Conservation (phyloP, 2,113 vertebrate genomes). For the Phyllostomus hastatus region DNA sequence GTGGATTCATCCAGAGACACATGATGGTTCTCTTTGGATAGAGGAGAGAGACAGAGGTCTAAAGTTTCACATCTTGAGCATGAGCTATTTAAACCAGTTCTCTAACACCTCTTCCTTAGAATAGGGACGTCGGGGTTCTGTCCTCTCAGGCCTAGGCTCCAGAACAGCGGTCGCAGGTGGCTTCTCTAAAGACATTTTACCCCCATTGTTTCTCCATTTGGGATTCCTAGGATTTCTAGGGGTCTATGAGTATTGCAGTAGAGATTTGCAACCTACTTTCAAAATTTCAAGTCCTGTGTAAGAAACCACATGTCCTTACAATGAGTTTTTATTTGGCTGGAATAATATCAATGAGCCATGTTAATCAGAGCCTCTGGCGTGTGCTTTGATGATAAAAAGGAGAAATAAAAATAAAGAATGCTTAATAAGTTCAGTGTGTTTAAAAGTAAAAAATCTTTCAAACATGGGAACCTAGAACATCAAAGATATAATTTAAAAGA, state of each 20-base stretch:
- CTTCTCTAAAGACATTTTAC: neutral
- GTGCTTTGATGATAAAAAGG: neutral
- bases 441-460: constrained; percentile 21
- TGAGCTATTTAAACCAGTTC: neutral
- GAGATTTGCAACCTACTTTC: constrained; percentile 15
- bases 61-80: neutral
- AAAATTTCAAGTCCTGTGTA: constrained; percentile 13
- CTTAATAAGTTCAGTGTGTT: neutral
- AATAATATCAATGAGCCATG: neutral
- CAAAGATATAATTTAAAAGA: neutral
- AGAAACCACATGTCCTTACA: neutral
- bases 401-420: neutral
- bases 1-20: neutral
- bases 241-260: neutral
- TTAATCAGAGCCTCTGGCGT: neutral
- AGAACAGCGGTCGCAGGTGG: neutral
- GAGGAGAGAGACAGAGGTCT: neutral
- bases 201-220: neutral
- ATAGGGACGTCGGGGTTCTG: neutral
- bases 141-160: neutral
- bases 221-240: neutral
- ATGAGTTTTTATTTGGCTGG: neutral
- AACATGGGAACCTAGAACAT: neutral
- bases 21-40: neutral
- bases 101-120: neutral